Conservation (phyloP, 23 tunicate genomes). For the Oikopleura dioica region DNA sequence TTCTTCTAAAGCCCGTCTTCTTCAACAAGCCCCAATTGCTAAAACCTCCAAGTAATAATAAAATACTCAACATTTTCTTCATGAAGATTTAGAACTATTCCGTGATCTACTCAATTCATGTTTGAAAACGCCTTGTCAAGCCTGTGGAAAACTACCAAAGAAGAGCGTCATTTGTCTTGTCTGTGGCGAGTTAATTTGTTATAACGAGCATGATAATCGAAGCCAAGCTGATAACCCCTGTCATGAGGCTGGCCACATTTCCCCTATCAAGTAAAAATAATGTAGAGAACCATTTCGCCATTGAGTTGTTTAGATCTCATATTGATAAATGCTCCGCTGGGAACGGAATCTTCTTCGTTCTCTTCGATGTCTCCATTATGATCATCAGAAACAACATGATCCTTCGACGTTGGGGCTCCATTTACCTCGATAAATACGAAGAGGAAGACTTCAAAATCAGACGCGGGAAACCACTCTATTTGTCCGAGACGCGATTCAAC, state of each 20-base stretch:
- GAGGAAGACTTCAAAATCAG: conserved; percentile 80
- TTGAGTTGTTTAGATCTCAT: too few species aligned
- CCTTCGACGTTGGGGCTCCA: conserved; percentile 38
- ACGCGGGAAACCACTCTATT: conserved; percentile 55
- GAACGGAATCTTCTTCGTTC: conserved; percentile 29
- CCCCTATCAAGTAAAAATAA: too few species aligned
- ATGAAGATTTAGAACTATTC: too few species aligned
- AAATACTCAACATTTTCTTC: too few species aligned
- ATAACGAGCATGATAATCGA: conserved; percentile 15
- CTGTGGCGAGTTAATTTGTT: conserved; percentile 54
- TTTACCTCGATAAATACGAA: conserved; percentile 54
- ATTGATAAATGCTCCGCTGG: conserved; percentile 65
- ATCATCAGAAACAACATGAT: conserved; percentile 28
- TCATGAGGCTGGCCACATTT: too few species aligned
- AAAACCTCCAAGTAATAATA: not conserved
- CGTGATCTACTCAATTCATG: not conserved
- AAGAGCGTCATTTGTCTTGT: conserved; percentile 50
- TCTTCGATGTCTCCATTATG: conserved; percentile 22
- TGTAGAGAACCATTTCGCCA: too few species aligned
- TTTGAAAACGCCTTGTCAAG: conserved; percentile 15
- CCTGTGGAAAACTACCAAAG: conserved; percentile 17
- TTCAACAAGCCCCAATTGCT: not conserved
- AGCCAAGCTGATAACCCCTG: not conserved
- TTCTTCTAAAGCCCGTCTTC: not conserved
- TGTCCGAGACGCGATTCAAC: conserved; percentile 29